Percentiles rank a stretch among this genome's conserved stretches.
Conservation (phyloP, 2,113 vertebrate species). For the Syngnathus typhle region DNA sequence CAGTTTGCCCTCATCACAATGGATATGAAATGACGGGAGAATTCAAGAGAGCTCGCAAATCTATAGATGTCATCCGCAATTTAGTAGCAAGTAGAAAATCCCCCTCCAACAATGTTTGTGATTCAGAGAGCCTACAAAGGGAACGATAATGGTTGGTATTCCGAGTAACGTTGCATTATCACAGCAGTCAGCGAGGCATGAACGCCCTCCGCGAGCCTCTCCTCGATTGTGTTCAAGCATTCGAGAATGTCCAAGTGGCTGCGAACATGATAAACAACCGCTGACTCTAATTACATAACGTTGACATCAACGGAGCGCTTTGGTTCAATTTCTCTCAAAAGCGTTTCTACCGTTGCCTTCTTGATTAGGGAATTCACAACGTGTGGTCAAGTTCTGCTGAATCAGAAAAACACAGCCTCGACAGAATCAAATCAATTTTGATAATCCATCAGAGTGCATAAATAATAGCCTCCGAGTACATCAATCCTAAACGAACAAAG, state of each 20-base stretch:
- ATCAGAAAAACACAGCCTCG: not conserved
- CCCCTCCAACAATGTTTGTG: not conserved
- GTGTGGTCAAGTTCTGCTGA: slow-evolving; percentile 36
- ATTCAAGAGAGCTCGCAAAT: not conserved
- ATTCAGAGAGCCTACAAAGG: not conserved
- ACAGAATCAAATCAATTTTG: not conserved
- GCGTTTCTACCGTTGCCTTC: slow-evolving; percentile 10
- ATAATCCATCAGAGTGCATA: not conserved
- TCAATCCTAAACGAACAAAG: not conserved
- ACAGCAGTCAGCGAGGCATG: not conserved
- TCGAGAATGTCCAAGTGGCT: slow-evolving; percentile 10
- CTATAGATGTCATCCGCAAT: not conserved
- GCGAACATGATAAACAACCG: slow-evolving; percentile 27
- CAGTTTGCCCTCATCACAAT: not conserved
- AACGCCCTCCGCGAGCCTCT: not conserved
- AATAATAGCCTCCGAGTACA: not conserved
- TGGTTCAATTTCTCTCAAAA: slow-evolving; percentile 7
- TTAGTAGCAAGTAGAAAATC: slow-evolving; percentile 2
- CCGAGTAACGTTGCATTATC: slow-evolving; percentile 1
- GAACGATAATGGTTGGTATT: too few species aligned
- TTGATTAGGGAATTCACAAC: slow-evolving; percentile 38
- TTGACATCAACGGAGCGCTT: slow-evolving; percentile 12
- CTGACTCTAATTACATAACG: slow-evolving; percentile 31
- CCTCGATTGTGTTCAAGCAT: slow-evolving; percentile 6
- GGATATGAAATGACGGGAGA: not conserved